Base-by-base conservation (phyloP, 2,113 vertebrate species). In the Rhinoderma darwinii region DNA sequence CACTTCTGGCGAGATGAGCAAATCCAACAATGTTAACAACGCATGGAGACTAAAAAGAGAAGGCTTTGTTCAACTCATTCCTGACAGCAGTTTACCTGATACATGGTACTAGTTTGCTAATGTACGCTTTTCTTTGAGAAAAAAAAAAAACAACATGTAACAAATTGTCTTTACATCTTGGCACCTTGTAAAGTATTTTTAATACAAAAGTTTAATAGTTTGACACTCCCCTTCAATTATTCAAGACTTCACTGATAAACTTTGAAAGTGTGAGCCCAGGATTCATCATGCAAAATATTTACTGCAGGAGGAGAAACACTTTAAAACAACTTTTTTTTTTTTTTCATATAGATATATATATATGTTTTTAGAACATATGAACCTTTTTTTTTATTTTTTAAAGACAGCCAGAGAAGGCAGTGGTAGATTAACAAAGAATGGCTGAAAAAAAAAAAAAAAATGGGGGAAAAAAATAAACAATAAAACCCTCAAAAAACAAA, bases 161-260 rank as follows among this genome's bases (percentile, higher is more conserved):
- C 94, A 96, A 94, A 97, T 96, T 96, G 92, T 96, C 95, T 97
- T 97, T 97, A 96, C 95, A 97, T 97, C 95, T 97, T 98, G 97
- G 96, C 96, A 98, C 97, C 94, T 95, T 97, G 96, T 95, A 96
- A 96, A 95, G 93, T 96, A 95, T 91, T 95, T 93, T 95, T 96
- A 91, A 95, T 96, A 97, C 93, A 97, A 97, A 97, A 96, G 93
- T 96, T 97, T 94, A 94, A 95, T 95, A 96, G 93, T 95, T 93
- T 93, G 94, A 97, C 95, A 97, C 95, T 95, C 94, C 95, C 95
- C 95, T 94, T 92, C 95, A 94, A 95, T 96, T 94, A 96, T 96
- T 95, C 94, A 96, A 94, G 94, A 96, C 94, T 96, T 95, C 92
- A 95, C 94, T 94, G 93, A 95, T 95, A 94, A 94, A 93, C 93